Percentiles rank a stretch among this genome's conserved stretches.
Conservation (phyloP, 1,140 invertebrate genomes). For the Heliothis subflexa region DNA sequence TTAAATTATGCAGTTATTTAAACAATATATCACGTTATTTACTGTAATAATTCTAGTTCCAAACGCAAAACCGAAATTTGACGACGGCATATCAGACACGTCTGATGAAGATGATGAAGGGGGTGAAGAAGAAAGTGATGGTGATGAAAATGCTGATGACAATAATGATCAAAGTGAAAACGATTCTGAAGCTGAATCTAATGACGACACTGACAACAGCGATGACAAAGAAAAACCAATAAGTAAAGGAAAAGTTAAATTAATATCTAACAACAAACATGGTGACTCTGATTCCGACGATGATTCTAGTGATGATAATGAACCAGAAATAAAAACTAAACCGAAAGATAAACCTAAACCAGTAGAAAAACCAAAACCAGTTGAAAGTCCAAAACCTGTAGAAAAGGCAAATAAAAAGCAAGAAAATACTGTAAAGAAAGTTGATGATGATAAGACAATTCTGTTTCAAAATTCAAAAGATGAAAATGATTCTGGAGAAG, state of each 20-base stretch:
- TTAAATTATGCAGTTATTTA: no score
- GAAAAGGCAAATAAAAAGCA: background rate
- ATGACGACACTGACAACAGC: constrained; percentile 16
- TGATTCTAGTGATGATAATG: constrained; percentile 41
- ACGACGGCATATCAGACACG: constrained; percentile 76
- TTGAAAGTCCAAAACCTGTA: constrained; percentile 44
- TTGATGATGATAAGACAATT: constrained; percentile 35
- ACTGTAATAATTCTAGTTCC: constrained; percentile 67
- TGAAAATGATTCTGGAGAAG: constrained; percentile 60
- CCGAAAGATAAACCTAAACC: background rate
- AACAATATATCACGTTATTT: no score
- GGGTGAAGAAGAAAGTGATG: constrained; percentile 61
- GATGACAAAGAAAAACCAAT: background rate
- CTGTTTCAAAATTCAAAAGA: constrained; percentile 48
- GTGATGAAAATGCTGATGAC: constrained; percentile 55
- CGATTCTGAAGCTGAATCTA: constrained; percentile 46
- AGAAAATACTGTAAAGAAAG: constrained; percentile 8
- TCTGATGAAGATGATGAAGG: constrained; percentile 70
- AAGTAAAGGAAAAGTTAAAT: constrained; percentile 15
- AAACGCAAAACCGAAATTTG: constrained; percentile 74
- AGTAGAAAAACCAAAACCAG: background rate
- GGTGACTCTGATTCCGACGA: constrained; percentile 21
- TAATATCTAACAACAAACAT: constrained; percentile 5
- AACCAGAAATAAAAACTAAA: constrained; percentile 49
- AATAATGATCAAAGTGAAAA: constrained; percentile 51